Percentiles rank a stretch among this genome's conserved stretches.
These are phyloP conservation scores for Leptopilina drosophilae DNA, from an alignment of 2,888 invertebrate genomes.

Conservation along the genomic window DNA sequence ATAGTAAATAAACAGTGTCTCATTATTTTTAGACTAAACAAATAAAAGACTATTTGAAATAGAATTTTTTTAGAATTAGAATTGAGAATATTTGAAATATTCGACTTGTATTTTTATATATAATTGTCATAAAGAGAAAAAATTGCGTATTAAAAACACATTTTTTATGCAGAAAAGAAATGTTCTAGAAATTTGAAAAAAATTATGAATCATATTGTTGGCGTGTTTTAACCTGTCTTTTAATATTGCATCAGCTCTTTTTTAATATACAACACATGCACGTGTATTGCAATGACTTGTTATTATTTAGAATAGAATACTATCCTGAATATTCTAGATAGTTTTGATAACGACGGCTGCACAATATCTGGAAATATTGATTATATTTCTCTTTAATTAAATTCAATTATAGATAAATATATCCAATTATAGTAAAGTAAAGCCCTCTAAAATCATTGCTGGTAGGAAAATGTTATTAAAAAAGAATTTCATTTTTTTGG, in stretches of 20 bases:
- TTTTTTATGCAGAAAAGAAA: background rate
- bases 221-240: background rate
- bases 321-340: background rate
- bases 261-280: background rate
- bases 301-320: background rate
- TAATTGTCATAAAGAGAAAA: too few species aligned
- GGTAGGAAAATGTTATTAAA: background rate
- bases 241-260: slow-evolving; percentile 1
- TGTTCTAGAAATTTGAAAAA: background rate
- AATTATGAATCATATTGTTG: background rate
- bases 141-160: background rate
- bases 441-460: background rate
- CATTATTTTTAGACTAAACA: too few species aligned
- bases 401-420: too few species aligned
- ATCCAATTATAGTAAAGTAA: background rate
- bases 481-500: too few species aligned
- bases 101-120: too few species aligned
- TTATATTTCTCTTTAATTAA: too few species aligned
- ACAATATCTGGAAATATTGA: too few species aligned
- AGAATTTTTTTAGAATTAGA: too few species aligned
- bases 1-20: too few species aligned
- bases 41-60: too few species aligned
- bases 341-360: background rate
- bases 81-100: too few species aligned
- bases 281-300: slow-evolving; percentile 3